phyloP scores from a whole-genome alignment of 2,888 invertebrate genomes.

The Polyploca ridens region DNA sequence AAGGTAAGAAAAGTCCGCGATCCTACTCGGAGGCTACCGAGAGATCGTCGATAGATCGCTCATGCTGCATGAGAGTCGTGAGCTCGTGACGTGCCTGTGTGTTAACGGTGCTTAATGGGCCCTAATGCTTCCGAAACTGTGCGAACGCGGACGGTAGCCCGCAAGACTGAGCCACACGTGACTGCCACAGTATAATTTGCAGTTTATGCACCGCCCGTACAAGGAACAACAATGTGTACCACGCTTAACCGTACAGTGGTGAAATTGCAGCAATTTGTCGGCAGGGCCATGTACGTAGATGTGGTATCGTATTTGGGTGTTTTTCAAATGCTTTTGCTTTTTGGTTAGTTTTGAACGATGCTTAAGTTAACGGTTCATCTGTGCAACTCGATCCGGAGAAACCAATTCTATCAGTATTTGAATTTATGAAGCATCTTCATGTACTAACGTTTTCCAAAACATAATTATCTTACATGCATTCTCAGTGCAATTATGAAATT shows the following conservation, averaged over 20 bases:
- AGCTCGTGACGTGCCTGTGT: conserved; percentile 78
- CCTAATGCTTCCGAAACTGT: conserved; percentile 85
- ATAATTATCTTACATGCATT: background rate
- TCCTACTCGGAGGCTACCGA: conserved; percentile 68
- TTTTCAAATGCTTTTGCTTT: conserved; percentile 20
- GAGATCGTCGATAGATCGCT: conserved; percentile 81
- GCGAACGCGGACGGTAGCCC: conserved; percentile 82
- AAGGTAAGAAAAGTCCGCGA: conserved; percentile 53
- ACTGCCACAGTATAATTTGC: conserved; percentile 74
- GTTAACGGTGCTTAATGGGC: conserved; percentile 84
- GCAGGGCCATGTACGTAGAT: conserved; percentile 43
- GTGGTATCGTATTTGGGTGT: conserved; percentile 28
- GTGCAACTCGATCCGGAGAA: background rate
- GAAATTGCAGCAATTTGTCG: conserved; percentile 66
- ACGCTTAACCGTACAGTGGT: conserved; percentile 63
- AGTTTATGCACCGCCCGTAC: conserved; percentile 62
- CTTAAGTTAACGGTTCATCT: background rate
- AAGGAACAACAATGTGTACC: conserved; percentile 64
- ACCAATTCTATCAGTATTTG: background rate
- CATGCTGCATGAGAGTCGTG: conserved; percentile 73
- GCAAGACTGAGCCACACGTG: conserved; percentile 72
- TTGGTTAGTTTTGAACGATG: background rate
- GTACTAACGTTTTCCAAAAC: no score
- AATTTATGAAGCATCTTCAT: no score
- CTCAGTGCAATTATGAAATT: background rate